These are phyloP conservation scores for Paracentrotus lividus DNA, from an alignment of 53 echinoderm and acorn worm genomes.

Conservation along the genomic window DNA sequence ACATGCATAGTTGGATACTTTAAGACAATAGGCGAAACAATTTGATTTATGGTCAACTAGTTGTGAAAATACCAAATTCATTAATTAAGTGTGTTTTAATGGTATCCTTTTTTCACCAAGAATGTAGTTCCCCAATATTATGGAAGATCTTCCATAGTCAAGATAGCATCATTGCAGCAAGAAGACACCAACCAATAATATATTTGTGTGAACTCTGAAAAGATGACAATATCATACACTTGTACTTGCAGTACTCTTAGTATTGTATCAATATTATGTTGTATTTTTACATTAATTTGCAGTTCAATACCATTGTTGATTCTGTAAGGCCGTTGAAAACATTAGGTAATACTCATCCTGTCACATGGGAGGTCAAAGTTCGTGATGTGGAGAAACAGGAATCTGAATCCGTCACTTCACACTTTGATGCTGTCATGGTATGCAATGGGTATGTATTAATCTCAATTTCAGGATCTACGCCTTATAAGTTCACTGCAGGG, in stretches of 20 bases:
- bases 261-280: neutral
- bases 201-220: neutral
- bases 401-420: slow-evolving; percentile 1
- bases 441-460: slow-evolving; percentile 94
- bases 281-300: neutral
- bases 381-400: slow-evolving; percentile 71
- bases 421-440: slow-evolving; percentile 92
- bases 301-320: slow-evolving; percentile 85
- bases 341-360: neutral
- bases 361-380: slow-evolving; percentile 86
- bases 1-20: too few species aligned
- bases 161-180: too few species aligned
- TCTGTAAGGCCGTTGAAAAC: slow-evolving; percentile 78
- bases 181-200: too few species aligned
- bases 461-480: too few species aligned
- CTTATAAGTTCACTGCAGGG: too few species aligned
- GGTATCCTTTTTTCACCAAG: too few species aligned
- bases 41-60: too few species aligned
- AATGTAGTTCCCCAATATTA: too few species aligned
- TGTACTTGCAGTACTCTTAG: neutral
- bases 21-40: too few species aligned
- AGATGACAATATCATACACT: neutral
- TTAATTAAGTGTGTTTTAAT: too few species aligned
- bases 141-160: too few species aligned
- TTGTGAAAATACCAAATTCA: too few species aligned